Evolutionary conservation across 37 sponge, comb jelly and placozoan genomes (phyloP).

Genomic region (Crambe crambe): DNA sequence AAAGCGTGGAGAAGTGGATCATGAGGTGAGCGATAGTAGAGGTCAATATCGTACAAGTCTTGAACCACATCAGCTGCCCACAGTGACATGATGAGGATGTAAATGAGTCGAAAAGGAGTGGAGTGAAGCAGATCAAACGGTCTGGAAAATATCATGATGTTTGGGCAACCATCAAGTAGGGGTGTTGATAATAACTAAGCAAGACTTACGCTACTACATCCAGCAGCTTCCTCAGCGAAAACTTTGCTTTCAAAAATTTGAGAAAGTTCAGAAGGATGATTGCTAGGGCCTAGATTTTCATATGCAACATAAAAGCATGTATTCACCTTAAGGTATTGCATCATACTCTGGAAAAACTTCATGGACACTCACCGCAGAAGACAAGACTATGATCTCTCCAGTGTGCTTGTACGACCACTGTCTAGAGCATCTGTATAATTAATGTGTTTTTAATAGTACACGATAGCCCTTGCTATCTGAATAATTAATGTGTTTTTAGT

Average conservation of each 20-base stretch:
- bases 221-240: not conserved
- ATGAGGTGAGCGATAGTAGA: slow-evolving; percentile 24
- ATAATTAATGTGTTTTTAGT: too few species aligned
- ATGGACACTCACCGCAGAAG: not conserved
- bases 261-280: not conserved
- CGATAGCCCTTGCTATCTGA: too few species aligned
- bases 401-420: not conserved
- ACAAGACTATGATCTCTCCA: not conserved
- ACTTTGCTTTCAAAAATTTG: not conserved
- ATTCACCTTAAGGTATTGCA: too few species aligned
- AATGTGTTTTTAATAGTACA: too few species aligned
- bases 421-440: too few species aligned
- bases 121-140: slow-evolving; percentile 30
- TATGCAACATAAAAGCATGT: too few species aligned
- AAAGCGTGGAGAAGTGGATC: slow-evolving; percentile 24
- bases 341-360: too few species aligned
- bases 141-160: not conserved
- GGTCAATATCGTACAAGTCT: slow-evolving; percentile 3
- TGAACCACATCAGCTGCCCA: slow-evolving; percentile 47
- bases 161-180: not conserved
- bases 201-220: not conserved
- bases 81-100: slow-evolving; percentile 30
- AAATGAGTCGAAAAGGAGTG: slow-evolving; percentile 19
- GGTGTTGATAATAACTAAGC: too few species aligned
- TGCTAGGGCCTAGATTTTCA: not conserved